Conservation (phyloP, 2,113 vertebrate species). For the Cairina moschata region DNA sequence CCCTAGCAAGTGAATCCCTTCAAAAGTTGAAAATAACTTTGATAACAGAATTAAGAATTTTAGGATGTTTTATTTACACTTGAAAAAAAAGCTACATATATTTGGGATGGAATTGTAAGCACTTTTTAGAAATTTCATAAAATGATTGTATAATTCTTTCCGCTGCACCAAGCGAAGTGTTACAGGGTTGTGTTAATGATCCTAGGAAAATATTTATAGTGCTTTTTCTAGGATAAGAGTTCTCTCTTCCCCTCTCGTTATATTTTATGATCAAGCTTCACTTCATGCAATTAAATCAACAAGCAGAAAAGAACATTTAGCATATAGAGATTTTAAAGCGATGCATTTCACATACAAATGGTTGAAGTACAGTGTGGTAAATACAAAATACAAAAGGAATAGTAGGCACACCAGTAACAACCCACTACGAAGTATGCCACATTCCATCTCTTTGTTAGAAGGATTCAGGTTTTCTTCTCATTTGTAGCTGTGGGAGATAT, state of each 20-base stretch:
- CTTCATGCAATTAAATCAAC: background rate
- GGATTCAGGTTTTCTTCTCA: background rate
- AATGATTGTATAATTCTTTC: constrained; percentile 32
- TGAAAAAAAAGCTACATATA: background rate
- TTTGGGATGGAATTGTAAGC: constrained; percentile 25
- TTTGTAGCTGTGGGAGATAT: background rate
- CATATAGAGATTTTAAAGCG: background rate
- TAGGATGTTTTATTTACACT: background rate
- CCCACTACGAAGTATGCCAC: background rate
- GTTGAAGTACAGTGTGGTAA: background rate
- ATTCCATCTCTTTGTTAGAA: background rate
- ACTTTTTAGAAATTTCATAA: background rate
- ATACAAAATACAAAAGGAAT: background rate
- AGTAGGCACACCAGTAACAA: background rate
- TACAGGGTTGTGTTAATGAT: constrained; percentile 28
- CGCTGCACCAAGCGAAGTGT: background rate
- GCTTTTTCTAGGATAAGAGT: constrained; percentile 42
- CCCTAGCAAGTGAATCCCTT: constrained; percentile 59
- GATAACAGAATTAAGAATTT: constrained; percentile 14
- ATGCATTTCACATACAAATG: background rate
- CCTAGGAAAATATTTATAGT: constrained; percentile 52
- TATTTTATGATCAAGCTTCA: background rate
- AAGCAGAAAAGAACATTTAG: background rate
- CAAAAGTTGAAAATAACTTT: constrained; percentile 32
- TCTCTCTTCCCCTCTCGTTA: background rate